A percentile compares a stretch with the other conserved stretches of the same genome.
Conservation (phyloP, 64 coral and sea anemone species). For the Montipora cactus region DNA sequence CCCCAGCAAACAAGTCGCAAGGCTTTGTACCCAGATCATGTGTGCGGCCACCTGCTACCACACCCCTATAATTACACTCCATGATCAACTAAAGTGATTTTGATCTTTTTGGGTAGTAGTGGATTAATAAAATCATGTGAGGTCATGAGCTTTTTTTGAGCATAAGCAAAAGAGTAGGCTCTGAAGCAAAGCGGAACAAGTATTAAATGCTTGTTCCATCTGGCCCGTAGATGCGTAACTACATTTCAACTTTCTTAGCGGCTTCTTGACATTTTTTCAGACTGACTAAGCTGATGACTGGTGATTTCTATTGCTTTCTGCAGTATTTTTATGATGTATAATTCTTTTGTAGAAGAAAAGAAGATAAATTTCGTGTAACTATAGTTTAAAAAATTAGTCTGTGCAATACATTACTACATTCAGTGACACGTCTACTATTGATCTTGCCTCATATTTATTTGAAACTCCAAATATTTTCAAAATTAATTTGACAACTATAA, state of each 20-base stretch:
- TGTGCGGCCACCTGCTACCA: constrained; percentile 87
- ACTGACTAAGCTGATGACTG: neutral
- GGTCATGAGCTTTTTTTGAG: too few species aligned
- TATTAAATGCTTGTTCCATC: neutral
- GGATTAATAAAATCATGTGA: too few species aligned
- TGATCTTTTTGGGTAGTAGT: too few species aligned
- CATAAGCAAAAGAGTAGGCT: too few species aligned
- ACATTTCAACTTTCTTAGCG: neutral
- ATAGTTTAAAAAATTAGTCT: too few species aligned
- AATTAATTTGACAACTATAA: too few species aligned
- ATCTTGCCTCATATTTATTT: too few species aligned
- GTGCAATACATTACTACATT: too few species aligned
- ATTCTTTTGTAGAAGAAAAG: neutral
- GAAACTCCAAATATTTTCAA: too few species aligned
- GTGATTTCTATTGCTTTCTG: neutral
- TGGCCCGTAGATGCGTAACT: neutral
- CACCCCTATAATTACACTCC: constrained; percentile 52
- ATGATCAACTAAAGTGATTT: neutral
- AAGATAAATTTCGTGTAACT: too few species aligned
- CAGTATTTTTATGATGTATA: neutral
- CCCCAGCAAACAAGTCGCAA: constrained; percentile 77
- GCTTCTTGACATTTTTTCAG: neutral
- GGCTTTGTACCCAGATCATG: constrained; percentile 86
- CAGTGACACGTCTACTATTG: too few species aligned
- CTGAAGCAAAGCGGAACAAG: neutral